These are phyloP conservation scores for Esox niger DNA, from an alignment of 2,113 vertebrate genomes.

Conservation along the genomic window DNA sequence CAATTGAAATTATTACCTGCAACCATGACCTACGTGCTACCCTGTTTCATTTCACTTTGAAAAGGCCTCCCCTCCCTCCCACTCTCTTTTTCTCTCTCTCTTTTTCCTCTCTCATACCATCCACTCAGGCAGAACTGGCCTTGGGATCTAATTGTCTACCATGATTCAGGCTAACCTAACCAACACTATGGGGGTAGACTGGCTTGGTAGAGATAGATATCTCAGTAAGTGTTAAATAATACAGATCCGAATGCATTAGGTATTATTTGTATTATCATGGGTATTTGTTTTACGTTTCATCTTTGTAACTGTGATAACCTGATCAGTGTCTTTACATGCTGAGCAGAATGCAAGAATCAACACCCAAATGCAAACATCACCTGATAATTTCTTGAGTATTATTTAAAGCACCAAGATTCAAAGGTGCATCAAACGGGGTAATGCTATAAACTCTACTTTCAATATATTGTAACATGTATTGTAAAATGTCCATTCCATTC, in stretches of 20 bases:
- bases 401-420: neutral
- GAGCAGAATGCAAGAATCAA: neutral
- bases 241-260: no score
- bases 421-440: no score
- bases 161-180: no score
- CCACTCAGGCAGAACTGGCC: no score
- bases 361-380: neutral
- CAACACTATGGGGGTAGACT: no score
- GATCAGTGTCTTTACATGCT: neutral
- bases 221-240: neutral
- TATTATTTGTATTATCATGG: no score
- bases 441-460: no score
- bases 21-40: neutral
- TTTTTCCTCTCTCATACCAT: neutral
- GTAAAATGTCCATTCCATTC: neutral
- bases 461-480: neutral
- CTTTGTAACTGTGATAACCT: no score
- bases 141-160: no score
- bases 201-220: neutral
- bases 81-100: no score
- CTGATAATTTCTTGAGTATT: no score
- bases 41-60: neutral
- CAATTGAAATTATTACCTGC: neutral
- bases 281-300: no score
- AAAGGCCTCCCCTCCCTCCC: neutral